Conservation (phyloP, 53 echinoderm and acorn worm genomes). For the Echinarachnius parma region DNA sequence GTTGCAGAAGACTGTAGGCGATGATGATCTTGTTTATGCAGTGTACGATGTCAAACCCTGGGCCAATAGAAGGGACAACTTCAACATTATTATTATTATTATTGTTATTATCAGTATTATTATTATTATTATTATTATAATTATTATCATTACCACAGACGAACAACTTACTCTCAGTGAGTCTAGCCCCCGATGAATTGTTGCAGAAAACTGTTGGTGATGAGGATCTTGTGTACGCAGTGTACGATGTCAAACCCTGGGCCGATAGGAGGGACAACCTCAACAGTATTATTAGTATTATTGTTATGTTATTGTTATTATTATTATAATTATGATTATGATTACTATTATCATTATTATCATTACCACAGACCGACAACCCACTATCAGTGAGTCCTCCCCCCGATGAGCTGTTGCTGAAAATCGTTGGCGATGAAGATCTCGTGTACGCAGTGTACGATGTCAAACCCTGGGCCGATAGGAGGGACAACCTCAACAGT, state of each 20-base stretch:
- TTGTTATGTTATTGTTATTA: too few relatives aligned
- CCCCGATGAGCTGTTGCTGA: constrained; percentile 37
- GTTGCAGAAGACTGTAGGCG: not conserved
- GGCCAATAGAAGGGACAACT: constrained; percentile 6
- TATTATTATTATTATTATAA: too few relatives aligned
- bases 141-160: too few relatives aligned
- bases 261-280: constrained; percentile 8
- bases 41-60: constrained; percentile 58
- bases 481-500: constrained; percentile 40
- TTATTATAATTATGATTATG: too few relatives aligned
- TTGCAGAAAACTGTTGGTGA: not conserved
- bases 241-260: constrained; percentile 58
- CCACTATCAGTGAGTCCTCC: constrained; percentile 59
- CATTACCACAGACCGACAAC: too few relatives aligned
- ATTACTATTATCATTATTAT: too few relatives aligned
- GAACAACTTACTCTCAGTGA: too few relatives aligned
- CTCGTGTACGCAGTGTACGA: constrained; percentile 55
- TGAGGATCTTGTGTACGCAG: constrained; percentile 21
- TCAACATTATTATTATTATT: too few relatives aligned
- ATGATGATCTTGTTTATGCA: constrained; percentile 12
- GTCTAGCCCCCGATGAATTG: too few relatives aligned
- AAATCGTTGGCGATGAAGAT: not conserved
- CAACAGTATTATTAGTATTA: too few relatives aligned
- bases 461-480: constrained; percentile 41
- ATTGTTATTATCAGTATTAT: too few relatives aligned